phyloP scores from a whole-genome alignment of 2,888 invertebrate species.

The Melanchra persicariae region DNA sequence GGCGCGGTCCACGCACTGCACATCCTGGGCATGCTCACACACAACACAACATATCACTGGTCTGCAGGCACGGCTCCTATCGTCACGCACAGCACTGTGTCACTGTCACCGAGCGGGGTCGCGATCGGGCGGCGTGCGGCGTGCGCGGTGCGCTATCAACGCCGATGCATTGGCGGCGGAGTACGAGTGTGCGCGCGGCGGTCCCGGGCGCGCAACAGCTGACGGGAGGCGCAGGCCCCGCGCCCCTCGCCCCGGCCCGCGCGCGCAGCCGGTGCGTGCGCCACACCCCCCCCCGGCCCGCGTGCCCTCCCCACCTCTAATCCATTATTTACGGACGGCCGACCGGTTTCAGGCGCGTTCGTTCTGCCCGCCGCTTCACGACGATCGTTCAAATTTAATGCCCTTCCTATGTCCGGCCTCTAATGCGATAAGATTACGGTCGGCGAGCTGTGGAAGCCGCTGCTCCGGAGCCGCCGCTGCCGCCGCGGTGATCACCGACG shows the following conservation, averaged over 20 bases:
- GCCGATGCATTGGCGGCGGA: constrained; percentile 89
- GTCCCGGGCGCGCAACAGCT: constrained; percentile 90
- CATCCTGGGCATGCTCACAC: constrained; percentile 85
- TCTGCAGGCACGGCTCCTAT: constrained; percentile 71
- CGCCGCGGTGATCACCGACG: constrained; percentile 38
- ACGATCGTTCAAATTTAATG: constrained; percentile 89
- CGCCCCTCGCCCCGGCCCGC: constrained; percentile 77
- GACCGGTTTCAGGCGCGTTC: constrained; percentile 90
- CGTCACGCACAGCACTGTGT: constrained; percentile 80
- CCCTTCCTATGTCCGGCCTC: constrained; percentile 90
- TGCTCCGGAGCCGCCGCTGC: constrained; percentile 49
- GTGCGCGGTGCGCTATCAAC: constrained; percentile 86
- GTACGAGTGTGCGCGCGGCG: constrained; percentile 78
- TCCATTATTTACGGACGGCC: constrained; percentile 90
- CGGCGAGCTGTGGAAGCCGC: constrained; percentile 71
- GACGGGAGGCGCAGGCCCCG: constrained; percentile 89
- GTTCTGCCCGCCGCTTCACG: constrained; percentile 85
- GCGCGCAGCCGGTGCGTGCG: constrained; percentile 87
- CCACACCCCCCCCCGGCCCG: constrained; percentile 78
- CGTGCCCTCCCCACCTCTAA: constrained; percentile 87
- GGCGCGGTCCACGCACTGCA: constrained; percentile 77
- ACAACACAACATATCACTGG: constrained; percentile 75
- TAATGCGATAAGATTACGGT: constrained; percentile 88
- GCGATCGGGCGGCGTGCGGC: constrained; percentile 83
- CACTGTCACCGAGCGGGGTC: constrained; percentile 72